Evolutionary conservation across 1,140 invertebrate genomes (phyloP).

Genomic region (Macrosteles quadrilineatus): DNA sequence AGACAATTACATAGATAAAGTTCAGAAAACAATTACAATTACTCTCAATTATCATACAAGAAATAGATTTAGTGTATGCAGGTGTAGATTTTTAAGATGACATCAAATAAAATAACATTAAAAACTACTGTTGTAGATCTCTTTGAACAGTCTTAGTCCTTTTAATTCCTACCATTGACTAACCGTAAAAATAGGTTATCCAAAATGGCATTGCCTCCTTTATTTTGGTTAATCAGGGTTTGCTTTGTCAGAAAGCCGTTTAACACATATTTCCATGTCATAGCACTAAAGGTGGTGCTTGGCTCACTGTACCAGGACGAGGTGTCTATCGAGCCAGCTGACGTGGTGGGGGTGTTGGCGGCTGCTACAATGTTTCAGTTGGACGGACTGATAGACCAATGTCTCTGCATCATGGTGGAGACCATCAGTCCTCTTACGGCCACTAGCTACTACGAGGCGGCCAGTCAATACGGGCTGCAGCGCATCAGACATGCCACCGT

Average conservation of each 20-base stretch:
- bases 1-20: too few relatives aligned
- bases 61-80: too few relatives aligned
- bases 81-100: too few relatives aligned
- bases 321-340: slow-evolving; percentile 67
- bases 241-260: too few relatives aligned
- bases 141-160: too few relatives aligned
- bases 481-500: slow-evolving; percentile 63
- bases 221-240: too few relatives aligned
- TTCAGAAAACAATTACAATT: too few relatives aligned
- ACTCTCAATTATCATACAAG: too few relatives aligned
- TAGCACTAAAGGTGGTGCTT: slow-evolving; percentile 70
- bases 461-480: slow-evolving; percentile 66
- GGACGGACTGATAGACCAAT: slow-evolving; percentile 74
- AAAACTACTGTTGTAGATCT: too few relatives aligned
- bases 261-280: too few relatives aligned
- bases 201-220: too few relatives aligned
- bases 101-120: too few relatives aligned
- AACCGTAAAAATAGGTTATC: slow-evolving; percentile 27
- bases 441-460: slow-evolving; percentile 67
- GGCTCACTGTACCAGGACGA: slow-evolving; percentile 81
- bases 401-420: slow-evolving; percentile 73
- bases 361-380: slow-evolving; percentile 77
- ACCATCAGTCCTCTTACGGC: slow-evolving; percentile 70
- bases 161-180: not conserved
- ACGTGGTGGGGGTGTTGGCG: slow-evolving; percentile 71